Base-by-base conservation (phyloP, 2,113 vertebrate species). In the Syngnathoides biaculeatus region DNA sequence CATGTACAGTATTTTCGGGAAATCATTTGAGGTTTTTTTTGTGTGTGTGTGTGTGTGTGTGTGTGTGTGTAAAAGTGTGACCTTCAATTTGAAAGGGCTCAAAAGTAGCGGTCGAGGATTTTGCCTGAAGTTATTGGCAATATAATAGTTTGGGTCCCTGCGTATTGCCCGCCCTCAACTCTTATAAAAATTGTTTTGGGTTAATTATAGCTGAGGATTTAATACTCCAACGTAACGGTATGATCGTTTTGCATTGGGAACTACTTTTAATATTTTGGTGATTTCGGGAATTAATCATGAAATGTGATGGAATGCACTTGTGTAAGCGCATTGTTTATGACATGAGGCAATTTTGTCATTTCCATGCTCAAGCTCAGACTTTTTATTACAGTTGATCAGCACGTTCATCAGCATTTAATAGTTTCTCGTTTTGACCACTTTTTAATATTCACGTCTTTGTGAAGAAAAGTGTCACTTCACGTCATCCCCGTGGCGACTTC, bases 11-110 rank as follows among this genome's bases (percentile, higher is more conserved):
- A 6, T 57, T 5, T 27, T 4, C 27, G 26, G 26, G 20, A 35
- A 13, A 40, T 12, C 12, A 42, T 15, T 62, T 15, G 0, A 1
- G 6, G 30, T 26, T 10, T n/a, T n/a, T n/a, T n/a, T n/a, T n/a
- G n/a, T n/a, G n/a, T n/a, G n/a, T n/a, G n/a, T n/a, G n/a, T n/a
- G n/a, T n/a, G n/a, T n/a, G n/a, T n/a, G n/a, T n/a, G n/a, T n/a
- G n/a, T n/a, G n/a, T n/a, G n/a, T n/a, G n/a, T n/a, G 60, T 43
- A 8, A 10, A 42, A 24, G 39, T 30, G 12, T 70, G 84, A 88
- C 80, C 78, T 87, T 79, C 71, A 64, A 12, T 57, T 74, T 20
- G 45, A 15, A 3, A 52, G 40, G 63, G 80, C 74, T 78, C 77
- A 74, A 67, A 73, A 57, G 61, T 30, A 52, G 61, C 48, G 52